Base-by-base conservation (phyloP, 2,797 vertebrate genomes). In the Anas acuta region DNA sequence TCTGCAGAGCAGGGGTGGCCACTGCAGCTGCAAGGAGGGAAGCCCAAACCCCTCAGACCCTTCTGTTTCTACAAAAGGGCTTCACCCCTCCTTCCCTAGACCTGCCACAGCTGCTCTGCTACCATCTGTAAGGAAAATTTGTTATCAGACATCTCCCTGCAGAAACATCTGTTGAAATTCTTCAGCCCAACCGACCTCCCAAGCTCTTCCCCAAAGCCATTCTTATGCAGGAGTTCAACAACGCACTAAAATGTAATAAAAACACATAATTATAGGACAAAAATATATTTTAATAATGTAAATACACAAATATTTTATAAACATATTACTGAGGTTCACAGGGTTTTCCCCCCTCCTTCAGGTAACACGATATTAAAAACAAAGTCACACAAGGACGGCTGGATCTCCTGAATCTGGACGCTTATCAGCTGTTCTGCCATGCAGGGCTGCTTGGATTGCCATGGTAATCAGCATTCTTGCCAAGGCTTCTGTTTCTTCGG, bases 381-480 rank as follows among this genome's bases (percentile, higher is more conserved):
- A 80, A 92, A 80, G 17, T 78, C 64, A 26, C 69, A 20, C 35
- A 87, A 87, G 37, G 70, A n/a, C 1, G 0, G 80, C 4, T 30
- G 8, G 26, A 66, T 71, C 65, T 92, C 92, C 85, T 62, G 62
- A 89, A 51, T 73, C 92, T 62, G 41, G 37, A 84, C 6, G 64
- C 81, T 39, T 93, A 95, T 93, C 93, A 92, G 49, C 35, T 70
- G 53, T 58, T 74, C 81, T 19, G 80, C 43, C 30, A 92, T 65
- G 72, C 78, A 90, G 71, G 35, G 66, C 67, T 65, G 75, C 82
- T 91, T 89, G 60, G 80, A 92, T 84, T 95, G 88, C 95, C 91
- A 96, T 76, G 92, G 96, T 92, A 92, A 96, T 95, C 85, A 84
- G 82, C 90, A 91, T 89, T 92, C 93, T 82, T 92, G 91, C 89